Percentiles rank a stretch among this genome's conserved stretches.
Evolutionary conservation across 1,140 invertebrate genomes (phyloP).

Genomic region (Apocrypta bakeri): DNA sequence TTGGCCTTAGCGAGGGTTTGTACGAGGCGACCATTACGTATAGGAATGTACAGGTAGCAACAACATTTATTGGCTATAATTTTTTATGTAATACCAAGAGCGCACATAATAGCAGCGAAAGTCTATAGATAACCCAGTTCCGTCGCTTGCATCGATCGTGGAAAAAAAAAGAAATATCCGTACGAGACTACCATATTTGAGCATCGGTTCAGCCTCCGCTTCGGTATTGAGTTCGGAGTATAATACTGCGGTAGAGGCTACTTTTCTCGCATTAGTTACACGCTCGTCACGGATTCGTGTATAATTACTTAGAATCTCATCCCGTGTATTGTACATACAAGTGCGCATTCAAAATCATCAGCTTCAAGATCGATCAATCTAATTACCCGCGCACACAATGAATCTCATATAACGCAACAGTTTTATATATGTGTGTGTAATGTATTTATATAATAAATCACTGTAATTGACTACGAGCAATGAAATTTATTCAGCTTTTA

Average conservation of each 20-base stretch:
- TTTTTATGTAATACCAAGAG: neutral
- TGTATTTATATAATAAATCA: neutral
- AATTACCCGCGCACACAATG: neutral
- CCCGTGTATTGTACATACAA: neutral
- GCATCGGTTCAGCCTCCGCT: neutral
- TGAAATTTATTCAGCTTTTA: neutral
- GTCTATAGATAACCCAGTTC: neutral
- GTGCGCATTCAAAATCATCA: no score
- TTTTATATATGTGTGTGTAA: no score
- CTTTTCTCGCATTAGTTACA: neutral
- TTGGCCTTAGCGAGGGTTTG: no score
- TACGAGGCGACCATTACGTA: no score
- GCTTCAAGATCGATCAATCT: neutral
- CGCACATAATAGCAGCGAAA: neutral
- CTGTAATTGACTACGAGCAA: slow-evolving; percentile 1
- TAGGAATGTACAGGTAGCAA: no score
- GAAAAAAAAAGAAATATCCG: neutral
- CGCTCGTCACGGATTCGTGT: slow-evolving; percentile 20
- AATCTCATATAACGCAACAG: neutral
- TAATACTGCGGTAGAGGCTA: no score
- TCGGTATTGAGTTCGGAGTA: no score
- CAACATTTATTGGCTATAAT: no score
- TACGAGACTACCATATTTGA: neutral
- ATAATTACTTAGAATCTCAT: neutral
- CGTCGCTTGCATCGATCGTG: neutral